Evolutionary conservation across 1,140 invertebrate species (phyloP).

Genomic region (Halesus radiatus): DNA sequence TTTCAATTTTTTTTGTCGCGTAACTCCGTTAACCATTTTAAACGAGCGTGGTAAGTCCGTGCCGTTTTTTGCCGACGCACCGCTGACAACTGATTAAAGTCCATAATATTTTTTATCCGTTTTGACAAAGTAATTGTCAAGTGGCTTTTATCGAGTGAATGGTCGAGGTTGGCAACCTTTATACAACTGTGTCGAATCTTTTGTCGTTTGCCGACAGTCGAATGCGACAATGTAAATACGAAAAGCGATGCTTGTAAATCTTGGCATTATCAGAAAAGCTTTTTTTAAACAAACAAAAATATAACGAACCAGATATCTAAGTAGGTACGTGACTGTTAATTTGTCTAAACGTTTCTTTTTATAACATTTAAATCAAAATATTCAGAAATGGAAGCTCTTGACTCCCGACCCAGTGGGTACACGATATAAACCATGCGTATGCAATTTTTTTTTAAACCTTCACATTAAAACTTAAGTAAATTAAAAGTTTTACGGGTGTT

Average conservation of each 20-base stretch:
- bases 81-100: not conserved
- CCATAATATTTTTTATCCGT: not conserved
- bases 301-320: no score
- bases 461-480: no score
- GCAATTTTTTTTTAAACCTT: no score
- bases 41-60: not conserved
- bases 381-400: no score
- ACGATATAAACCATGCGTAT: no score
- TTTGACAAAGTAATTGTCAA: slow-evolving; percentile 12
- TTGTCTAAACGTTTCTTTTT: no score
- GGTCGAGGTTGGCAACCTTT: slow-evolving; percentile 1
- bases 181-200: not conserved
- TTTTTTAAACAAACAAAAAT: no score
- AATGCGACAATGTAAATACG: not conserved
- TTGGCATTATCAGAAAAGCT: no score
- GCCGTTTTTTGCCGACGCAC: not conserved
- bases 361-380: no score
- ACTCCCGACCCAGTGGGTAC: no score
- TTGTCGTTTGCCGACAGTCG: slow-evolving; percentile 14
- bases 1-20: not conserved
- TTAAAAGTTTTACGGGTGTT: no score
- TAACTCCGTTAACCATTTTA: not conserved
- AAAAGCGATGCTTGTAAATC: not conserved
- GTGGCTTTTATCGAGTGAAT: not conserved
- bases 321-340: no score